Evolutionary conservation across 1,140 invertebrate genomes (phyloP).

Genomic region (Drosophila hydei): DNA sequence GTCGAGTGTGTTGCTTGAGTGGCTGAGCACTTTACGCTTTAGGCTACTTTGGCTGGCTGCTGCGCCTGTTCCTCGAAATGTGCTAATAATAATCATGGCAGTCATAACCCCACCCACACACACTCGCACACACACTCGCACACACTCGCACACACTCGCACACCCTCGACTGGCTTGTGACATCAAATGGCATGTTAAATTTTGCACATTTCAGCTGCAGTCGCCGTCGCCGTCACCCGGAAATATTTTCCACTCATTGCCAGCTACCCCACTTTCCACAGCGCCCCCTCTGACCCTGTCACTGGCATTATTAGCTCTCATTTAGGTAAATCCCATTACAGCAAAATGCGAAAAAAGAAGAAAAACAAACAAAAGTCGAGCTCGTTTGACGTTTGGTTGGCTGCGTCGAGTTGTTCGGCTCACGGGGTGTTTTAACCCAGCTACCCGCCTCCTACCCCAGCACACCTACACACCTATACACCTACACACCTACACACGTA

Average conservation of each 20-base stretch:
- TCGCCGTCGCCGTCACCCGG: conserved; percentile 51
- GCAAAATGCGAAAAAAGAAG: conserved; percentile 30
- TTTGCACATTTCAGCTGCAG: conserved; percentile 42
- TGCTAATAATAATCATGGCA: conserved; percentile 80
- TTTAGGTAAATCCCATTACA: conserved; percentile 80
- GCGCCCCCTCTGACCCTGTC: not conserved
- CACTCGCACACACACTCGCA: not conserved
- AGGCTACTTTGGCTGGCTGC: conserved; percentile 24
- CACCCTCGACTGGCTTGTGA: conserved; percentile 3
- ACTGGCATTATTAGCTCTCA: conserved; percentile 77
- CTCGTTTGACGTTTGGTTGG: conserved; percentile 74
- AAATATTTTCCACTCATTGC: conserved; percentile 73
- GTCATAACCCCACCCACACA: conserved; percentile 6
- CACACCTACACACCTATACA: not conserved
- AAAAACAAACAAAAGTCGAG: conserved; percentile 16
- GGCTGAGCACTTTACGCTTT: conserved; percentile 67
- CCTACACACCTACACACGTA: not conserved
- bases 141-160: not conserved
- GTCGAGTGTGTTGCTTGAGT: conserved; percentile 80
- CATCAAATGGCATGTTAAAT: conserved; percentile 80
- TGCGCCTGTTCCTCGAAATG: conserved; percentile 56
- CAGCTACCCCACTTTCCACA: conserved; percentile 4
- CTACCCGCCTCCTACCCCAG: conserved; percentile 1
- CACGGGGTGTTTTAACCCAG: conserved; percentile 51
- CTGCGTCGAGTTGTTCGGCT: conserved; percentile 45